Conservation (phyloP, 1,140 invertebrate species). For the Dendrolimus punctatus region DNA sequence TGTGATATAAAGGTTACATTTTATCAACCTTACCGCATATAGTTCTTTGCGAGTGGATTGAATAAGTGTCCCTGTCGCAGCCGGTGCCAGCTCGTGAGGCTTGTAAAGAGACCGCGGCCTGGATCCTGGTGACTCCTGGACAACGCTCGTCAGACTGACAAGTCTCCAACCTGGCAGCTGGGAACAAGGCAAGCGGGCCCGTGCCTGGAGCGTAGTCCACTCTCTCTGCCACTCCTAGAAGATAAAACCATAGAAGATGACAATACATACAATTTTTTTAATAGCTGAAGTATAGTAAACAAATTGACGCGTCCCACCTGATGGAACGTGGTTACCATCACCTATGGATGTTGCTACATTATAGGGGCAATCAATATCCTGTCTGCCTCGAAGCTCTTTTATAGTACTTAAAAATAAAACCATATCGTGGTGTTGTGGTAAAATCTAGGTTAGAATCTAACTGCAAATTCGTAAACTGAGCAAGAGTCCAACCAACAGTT, state of each 20-base stretch:
- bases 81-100: constrained; percentile 91
- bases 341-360: too few relatives aligned
- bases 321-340: too few relatives aligned
- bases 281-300: too few relatives aligned
- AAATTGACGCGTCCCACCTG: too few relatives aligned
- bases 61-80: constrained; percentile 94
- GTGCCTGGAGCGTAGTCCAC: constrained; percentile 93
- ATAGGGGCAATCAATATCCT: too few relatives aligned
- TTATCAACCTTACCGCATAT: constrained; percentile 79
- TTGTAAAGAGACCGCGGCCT: constrained; percentile 79
- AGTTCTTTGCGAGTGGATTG: constrained; percentile 90
- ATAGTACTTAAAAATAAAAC: too few relatives aligned
- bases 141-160: constrained; percentile 88
- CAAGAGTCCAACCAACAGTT: too few relatives aligned
- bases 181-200: constrained; percentile 83
- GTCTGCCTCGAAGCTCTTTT: too few relatives aligned
- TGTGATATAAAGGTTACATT: neutral
- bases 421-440: too few relatives aligned
- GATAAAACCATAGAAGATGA: constrained; percentile 1
- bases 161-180: constrained; percentile 87
- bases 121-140: constrained; percentile 76
- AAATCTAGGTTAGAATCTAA: too few relatives aligned
- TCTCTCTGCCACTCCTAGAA: constrained; percentile 84
- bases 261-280: neutral
- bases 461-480: too few relatives aligned